These are phyloP conservation scores for Epicampocera succincta DNA, from an alignment of 2,888 invertebrate genomes.

Conservation along the genomic window DNA sequence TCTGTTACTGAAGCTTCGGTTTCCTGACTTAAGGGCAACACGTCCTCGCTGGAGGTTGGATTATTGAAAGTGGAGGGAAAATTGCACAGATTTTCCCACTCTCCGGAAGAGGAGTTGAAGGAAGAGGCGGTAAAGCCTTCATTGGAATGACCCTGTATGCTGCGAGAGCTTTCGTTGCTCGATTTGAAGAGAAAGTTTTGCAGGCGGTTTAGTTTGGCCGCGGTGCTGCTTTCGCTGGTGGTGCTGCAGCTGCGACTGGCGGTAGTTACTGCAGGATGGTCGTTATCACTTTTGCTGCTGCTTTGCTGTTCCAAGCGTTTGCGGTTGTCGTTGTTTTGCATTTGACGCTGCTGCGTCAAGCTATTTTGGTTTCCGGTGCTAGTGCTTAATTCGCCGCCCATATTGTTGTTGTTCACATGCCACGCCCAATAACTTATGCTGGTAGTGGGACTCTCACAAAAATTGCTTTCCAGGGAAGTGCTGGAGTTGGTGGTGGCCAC, in stretches of 20 bases:
- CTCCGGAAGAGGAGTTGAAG: constrained; percentile 78
- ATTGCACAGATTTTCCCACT: constrained; percentile 76
- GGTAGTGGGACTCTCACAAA: constrained; percentile 75
- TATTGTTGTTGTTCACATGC: constrained; percentile 74
- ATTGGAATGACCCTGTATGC: constrained; percentile 77
- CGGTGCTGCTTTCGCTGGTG: constrained; percentile 77
- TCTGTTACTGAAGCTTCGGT: constrained; percentile 73
- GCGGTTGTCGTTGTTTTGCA: constrained; percentile 6
- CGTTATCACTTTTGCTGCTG: constrained; percentile 72
- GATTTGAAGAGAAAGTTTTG: constrained; percentile 80
- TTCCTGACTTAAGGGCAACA: constrained; percentile 71
- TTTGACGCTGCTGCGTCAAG: constrained; percentile 11
- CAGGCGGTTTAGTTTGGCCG: constrained; percentile 76
- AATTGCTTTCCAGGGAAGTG: constrained; percentile 77
- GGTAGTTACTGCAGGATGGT: constrained; percentile 52
- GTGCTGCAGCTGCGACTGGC: constrained; percentile 77
- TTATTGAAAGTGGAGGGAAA: constrained; percentile 63
- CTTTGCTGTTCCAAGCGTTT: constrained; percentile 70
- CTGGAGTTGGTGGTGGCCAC: constrained; percentile 78
- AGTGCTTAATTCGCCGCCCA: constrained; percentile 79
- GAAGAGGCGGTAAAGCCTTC: constrained; percentile 79
- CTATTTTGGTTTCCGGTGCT: constrained; percentile 57
- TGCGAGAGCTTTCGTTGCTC: constrained; percentile 77
- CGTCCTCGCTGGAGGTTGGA: constrained; percentile 34
- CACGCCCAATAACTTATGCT: constrained; percentile 75